Percentiles rank a stretch among this genome's conserved stretches.
Conservation (phyloP, 1,140 invertebrate genomes). For the Stegodyphus dumicola region DNA sequence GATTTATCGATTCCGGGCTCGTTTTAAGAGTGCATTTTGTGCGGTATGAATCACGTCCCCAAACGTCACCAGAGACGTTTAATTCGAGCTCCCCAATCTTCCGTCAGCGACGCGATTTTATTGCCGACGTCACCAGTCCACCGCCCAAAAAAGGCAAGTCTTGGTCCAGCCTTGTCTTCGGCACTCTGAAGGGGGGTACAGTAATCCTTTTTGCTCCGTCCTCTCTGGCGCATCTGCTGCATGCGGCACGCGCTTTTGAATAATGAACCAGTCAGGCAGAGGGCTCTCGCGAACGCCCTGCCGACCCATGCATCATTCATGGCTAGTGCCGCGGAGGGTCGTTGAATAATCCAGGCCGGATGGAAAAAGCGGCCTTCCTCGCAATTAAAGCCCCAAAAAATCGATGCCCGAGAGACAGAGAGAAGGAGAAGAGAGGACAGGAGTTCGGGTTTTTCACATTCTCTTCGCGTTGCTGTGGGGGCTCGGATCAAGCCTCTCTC, state of each 20-base stretch:
- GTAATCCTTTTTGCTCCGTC: slow-evolving; percentile 51
- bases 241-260: slow-evolving; percentile 48
- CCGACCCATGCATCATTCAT: slow-evolving; percentile 55
- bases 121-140: slow-evolving; percentile 15
- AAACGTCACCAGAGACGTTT: slow-evolving; percentile 8
- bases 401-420: slow-evolving; percentile 35
- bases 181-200: background rate
- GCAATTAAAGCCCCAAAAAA: slow-evolving; percentile 58
- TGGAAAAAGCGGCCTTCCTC: slow-evolving; percentile 16
- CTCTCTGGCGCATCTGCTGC: slow-evolving; percentile 35
- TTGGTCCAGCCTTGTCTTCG: slow-evolving; percentile 1
- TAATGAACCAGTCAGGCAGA: slow-evolving; percentile 25
- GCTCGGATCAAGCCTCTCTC: background rate
- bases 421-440: background rate
- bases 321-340: slow-evolving; percentile 34
- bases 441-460: background rate
- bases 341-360: slow-evolving; percentile 53
- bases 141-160: background rate
- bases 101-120: background rate
- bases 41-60: background rate
- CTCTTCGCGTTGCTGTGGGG: background rate
- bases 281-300: background rate
- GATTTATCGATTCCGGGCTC: background rate
- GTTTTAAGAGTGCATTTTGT: background rate
- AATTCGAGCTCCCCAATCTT: slow-evolving; percentile 1